Conservation (phyloP, 2,797 vertebrate species). For the Xenops minutus region DNA sequence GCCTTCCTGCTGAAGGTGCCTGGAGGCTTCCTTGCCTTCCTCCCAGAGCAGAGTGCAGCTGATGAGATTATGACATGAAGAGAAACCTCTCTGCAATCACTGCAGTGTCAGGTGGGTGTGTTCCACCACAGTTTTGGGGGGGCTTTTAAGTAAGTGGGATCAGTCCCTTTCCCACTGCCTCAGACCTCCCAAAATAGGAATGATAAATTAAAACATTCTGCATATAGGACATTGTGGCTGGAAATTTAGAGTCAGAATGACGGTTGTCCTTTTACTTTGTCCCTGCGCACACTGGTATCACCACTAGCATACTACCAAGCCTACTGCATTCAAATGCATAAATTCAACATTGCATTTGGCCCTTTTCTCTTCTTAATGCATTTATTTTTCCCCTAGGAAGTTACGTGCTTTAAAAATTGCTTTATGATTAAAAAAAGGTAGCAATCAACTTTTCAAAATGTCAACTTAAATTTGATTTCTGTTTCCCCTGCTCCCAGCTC, state of each 20-base stretch:
- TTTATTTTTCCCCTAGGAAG: constrained; percentile 20
- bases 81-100: neutral
- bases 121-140: rapidly evolving
- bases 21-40: neutral
- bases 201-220: neutral
- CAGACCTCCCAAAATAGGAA: neutral
- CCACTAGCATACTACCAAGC: neutral
- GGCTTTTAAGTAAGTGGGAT: neutral
- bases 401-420: constrained; percentile 7
- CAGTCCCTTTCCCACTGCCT: neutral
- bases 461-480: constrained; percentile 22
- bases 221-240: neutral
- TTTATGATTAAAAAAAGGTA: constrained; percentile 32
- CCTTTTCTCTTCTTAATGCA: neutral
- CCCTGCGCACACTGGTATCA: neutral
- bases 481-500: neutral
- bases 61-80: rapidly evolving
- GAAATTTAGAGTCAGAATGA: neutral
- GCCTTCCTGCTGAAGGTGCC: neutral
- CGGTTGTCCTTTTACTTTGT: neutral
- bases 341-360: neutral
- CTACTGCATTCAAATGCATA: neutral
- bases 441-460: constrained; percentile 18
- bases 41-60: rapidly evolving
- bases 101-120: rapidly evolving